Base-by-base conservation (phyloP, 2,888 invertebrate genomes). In the Lysandra bellargus region DNA sequence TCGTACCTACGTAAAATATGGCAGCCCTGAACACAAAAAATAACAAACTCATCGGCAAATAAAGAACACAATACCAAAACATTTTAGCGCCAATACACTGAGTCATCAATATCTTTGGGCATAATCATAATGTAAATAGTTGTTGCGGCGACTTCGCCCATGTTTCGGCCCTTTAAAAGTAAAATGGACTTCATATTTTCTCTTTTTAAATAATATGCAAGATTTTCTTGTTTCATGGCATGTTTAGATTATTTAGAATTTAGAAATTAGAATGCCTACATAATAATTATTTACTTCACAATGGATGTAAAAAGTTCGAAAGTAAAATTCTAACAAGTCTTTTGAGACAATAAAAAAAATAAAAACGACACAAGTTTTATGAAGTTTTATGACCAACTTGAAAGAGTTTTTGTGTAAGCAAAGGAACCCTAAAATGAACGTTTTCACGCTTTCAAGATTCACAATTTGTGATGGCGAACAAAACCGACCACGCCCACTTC, bases 361-460 rank as follows among this genome's bases (percentile, higher is more conserved):
- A 57, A 57, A 17, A 57, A 4, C 17, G 4, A 14, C 57, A 53
- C 14, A 9, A 14, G 4, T 12, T 4, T 53, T 61, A 23, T 61
- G 5, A 23, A 7, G 23, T 23, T 23, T 23, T 61, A 23, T 23
- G 61, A 17, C 23, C 23, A 61, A n/a, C 23, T 7, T 77, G 2
- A 30, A 72, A 72, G 33, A 1, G n/a, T 74, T 74, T 57, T 57
- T 57, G 53, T 57, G 57, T 57, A 57, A 57, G 30, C 73, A 3
- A 30, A 17, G 78, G 80, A 81, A 53, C 82, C 44, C 79, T 53
- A 80, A 80, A 82, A 80, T 78, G 14, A 40, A 77, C 53, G 78
- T 83, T 84, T 85, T 84, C 83, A 85, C 84, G 84, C 84, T 83
- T 83, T 82, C 81, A 83, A 83, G 81, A 84, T 84, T 82, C 82